phyloP scores from a whole-genome alignment of 2,888 invertebrate species.

The Holacanthella duospinosa region DNA sequence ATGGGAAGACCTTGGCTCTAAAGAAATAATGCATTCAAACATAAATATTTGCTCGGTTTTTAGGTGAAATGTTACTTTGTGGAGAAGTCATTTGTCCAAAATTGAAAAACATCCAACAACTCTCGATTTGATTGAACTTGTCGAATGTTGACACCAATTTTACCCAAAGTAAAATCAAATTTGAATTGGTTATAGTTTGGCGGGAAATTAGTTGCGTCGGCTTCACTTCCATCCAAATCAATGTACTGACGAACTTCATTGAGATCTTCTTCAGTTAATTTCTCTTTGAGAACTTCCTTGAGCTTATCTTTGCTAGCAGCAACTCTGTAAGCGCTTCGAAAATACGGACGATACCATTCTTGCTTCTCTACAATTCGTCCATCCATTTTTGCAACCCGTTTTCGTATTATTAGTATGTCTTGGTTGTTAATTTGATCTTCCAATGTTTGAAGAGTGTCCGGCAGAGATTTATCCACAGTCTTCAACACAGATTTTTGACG shows the following conservation, averaged over 20 bases:
- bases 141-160: not conserved
- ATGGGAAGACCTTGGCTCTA: not conserved
- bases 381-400: not conserved
- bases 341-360: too few species aligned
- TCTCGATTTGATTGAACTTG: not conserved
- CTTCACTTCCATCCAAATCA: not conserved
- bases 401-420: not conserved
- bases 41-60: not conserved
- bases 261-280: not conserved
- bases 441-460: not conserved
- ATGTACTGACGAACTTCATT: not conserved
- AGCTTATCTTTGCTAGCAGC: not conserved
- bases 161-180: not conserved
- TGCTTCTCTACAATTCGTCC: not conserved
- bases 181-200: not conserved
- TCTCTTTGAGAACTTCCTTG: not conserved
- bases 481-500: not conserved
- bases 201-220: not conserved
- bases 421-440: not conserved
- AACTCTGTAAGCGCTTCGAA: not conserved
- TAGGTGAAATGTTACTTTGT: not conserved
- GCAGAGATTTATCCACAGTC: not conserved
- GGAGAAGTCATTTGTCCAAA: not conserved
- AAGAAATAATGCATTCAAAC: not conserved
- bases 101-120: not conserved